phyloP scores from a whole-genome alignment of 2,888 invertebrate species.

The Dioctria rufipes region DNA sequence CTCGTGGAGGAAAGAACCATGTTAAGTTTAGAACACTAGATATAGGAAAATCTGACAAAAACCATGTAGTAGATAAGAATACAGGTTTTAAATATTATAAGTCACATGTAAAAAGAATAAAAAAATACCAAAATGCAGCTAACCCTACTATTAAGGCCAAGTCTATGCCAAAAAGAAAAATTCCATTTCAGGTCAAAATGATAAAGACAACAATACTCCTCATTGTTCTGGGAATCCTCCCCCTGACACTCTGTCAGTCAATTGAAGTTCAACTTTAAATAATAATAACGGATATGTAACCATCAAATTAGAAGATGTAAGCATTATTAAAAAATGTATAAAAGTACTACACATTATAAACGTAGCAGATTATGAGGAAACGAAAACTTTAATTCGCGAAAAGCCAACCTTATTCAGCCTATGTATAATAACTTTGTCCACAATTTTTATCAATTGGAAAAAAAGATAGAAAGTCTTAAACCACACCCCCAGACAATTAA shows the following conservation, averaged over 20 bases:
- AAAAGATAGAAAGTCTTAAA: neutral
- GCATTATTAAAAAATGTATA: neutral
- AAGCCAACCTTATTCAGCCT: neutral
- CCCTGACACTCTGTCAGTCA: neutral
- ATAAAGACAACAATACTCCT: neutral
- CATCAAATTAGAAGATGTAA: neutral
- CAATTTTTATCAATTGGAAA: neutral
- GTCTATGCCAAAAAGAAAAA: neutral
- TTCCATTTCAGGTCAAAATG: constrained; percentile 4
- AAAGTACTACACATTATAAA: constrained; percentile 23
- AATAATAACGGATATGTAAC: constrained; percentile 23
- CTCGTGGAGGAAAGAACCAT: neutral
- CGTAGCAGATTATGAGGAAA: neutral
- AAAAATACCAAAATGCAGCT: neutral
- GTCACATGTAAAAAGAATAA: neutral
- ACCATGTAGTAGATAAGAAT: neutral
- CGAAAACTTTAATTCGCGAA: neutral
- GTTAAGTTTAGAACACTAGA: neutral
- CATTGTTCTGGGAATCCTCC: neutral
- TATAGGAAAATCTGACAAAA: neutral
- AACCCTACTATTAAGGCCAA: too few species aligned
- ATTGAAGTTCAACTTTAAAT: constrained; percentile 7
- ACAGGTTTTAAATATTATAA: neutral
- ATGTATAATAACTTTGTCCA: neutral
- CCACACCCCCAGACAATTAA: constrained; percentile 1